Evolutionary conservation across 2,797 vertebrate genomes (phyloP), one percentile per base, ranked within the genome.

Genomic region (Siniperca scherzeri): DNA sequence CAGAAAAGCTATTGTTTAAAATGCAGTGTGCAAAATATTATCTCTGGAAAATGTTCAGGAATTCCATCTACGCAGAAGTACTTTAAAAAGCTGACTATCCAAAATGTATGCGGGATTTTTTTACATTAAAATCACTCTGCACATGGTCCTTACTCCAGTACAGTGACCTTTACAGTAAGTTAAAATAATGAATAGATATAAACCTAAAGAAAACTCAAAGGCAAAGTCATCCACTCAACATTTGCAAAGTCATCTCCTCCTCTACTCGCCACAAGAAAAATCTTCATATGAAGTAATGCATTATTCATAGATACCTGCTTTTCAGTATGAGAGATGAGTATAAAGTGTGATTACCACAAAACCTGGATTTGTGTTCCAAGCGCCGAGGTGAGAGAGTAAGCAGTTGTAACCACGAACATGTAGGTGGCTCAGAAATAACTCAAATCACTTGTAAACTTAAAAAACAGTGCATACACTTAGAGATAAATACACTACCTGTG

Each of bases 281-380:
- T 50, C 5, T 59, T 52, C 8, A 33, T 33, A 36, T 30, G 10
- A 36, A 56, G 38, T 22, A 46, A 46, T 27, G 27, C 21, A 66
- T 78, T 78, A 62, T 40, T 78, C 27, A 69, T 57, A 56, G 21
- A 57, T 27, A 22, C 27, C 19, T 21, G 17, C 73, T n/a, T 66
- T 21, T 64, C 30, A 42, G 70, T 55, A 56, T 65, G 72, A 82
- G 38, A 46, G 44, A 77, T 19, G 62, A 30, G 12, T 38, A 44
- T 16, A 48, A 46, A 61, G 33, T 36, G 67, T 21, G n/a, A 82
- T 74, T 17, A 50, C 2, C 1, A 60, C 25, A 67, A 80, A 75
- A 70, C 14, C 3, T 50, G 8, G n/a, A 67, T 64, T 55, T 68
- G 19, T 42, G 40, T 77, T 44, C 36, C 16, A 44, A 74, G 53